These are phyloP conservation scores for Plectus sambesii DNA, from an alignment of 1,140 invertebrate species.

Conservation along the genomic window DNA sequence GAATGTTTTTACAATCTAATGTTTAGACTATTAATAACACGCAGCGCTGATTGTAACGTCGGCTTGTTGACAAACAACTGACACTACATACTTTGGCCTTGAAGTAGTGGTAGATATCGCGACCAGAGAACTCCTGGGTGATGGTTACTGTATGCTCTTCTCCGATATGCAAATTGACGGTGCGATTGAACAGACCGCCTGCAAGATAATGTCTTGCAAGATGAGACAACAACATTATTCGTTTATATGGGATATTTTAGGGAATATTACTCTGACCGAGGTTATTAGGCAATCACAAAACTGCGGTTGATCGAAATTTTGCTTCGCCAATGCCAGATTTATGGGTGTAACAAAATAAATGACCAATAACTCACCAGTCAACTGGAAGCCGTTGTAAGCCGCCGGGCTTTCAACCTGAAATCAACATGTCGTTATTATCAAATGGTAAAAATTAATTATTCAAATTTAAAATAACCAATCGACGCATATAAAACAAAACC, in stretches of 20 bases:
- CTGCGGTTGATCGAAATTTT: too few relatives aligned
- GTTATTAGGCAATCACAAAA: too few relatives aligned
- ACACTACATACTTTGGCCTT: conserved; percentile 49
- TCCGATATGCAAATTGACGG: conserved; percentile 24
- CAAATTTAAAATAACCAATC: neutral
- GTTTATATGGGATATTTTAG: too few relatives aligned
- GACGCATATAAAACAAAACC: neutral
- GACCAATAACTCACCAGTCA: conserved; percentile 18
- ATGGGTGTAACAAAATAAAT: too few relatives aligned
- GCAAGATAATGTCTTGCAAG: conserved; percentile 6
- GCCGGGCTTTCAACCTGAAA: conserved; percentile 9
- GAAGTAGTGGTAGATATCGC: conserved; percentile 81
- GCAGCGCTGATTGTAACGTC: too few relatives aligned
- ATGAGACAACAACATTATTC: too few relatives aligned
- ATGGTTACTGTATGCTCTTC: conserved; percentile 53
- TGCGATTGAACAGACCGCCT: conserved; percentile 29
- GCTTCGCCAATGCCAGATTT: too few relatives aligned
- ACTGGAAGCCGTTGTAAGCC: conserved; percentile 24
- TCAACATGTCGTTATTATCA: neutral
- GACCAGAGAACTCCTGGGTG: conserved; percentile 64
- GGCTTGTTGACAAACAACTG: neutral
- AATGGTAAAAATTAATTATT: neutral
- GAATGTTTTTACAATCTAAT: too few relatives aligned
- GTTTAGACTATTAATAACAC: too few relatives aligned
- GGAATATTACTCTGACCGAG: too few relatives aligned